A percentile compares a stretch with the other conserved stretches of the same genome.
phyloP scores from a whole-genome alignment of 1,140 invertebrate species.

The Drosophila parabipectinata region DNA sequence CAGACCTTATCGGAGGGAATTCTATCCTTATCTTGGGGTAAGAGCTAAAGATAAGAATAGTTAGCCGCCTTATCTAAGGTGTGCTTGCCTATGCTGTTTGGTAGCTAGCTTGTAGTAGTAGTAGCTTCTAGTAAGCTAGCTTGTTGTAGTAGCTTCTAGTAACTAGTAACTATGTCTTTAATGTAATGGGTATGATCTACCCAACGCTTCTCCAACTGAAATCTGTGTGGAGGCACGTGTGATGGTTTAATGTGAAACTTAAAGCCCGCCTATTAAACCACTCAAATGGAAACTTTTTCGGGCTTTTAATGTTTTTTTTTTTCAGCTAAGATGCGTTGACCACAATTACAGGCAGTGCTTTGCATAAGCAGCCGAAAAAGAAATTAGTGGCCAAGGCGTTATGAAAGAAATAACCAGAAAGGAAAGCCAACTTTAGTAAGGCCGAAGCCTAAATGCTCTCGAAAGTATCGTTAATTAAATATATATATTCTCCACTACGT shows the following conservation, averaged over 20 bases:
- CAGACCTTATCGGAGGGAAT: constrained; percentile 36
- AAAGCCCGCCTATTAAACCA: constrained; percentile 39
- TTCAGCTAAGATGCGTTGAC: constrained; percentile 13
- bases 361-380: background rate
- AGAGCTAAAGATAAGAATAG: background rate
- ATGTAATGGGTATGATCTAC: background rate
- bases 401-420: constrained; percentile 1
- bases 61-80: background rate
- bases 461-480: background rate
- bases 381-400: background rate
- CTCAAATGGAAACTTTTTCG: constrained; percentile 57
- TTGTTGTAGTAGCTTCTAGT: too few relatives aligned
- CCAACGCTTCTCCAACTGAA: background rate
- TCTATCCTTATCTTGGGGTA: constrained; percentile 24
- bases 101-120: too few relatives aligned
- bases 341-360: constrained; percentile 24
- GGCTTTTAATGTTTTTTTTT: background rate
- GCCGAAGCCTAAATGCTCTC: background rate
- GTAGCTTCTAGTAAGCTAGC: too few relatives aligned
- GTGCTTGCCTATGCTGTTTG: background rate
- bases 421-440: background rate
- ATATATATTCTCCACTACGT: background rate
- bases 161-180: background rate
- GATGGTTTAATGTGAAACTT: constrained; percentile 40
- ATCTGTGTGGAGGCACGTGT: constrained; percentile 5